phyloP scores from a whole-genome alignment of 2,113 vertebrate genomes.

The Aspiorhynchus laticeps region DNA sequence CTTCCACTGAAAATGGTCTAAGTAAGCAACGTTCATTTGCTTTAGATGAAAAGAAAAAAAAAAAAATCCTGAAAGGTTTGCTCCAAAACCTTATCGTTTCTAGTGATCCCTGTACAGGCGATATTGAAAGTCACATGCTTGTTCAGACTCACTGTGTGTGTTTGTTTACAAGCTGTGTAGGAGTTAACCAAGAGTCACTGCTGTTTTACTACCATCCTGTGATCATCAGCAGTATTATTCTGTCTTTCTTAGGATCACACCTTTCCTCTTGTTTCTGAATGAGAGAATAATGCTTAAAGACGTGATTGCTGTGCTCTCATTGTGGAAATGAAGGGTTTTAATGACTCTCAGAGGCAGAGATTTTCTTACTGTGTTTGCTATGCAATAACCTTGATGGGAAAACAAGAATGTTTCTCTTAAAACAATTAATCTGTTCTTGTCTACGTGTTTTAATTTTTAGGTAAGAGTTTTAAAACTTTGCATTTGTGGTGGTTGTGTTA shows the following conservation, averaged over 20 bases:
- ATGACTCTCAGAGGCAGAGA: neutral
- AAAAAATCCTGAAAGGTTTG: no score
- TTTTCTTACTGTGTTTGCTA: neutral
- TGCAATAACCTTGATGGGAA: neutral
- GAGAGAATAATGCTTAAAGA: neutral
- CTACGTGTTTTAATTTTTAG: neutral
- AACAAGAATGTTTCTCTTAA: neutral
- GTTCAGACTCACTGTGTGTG: conserved; percentile 57
- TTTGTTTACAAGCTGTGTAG: conserved; percentile 72
- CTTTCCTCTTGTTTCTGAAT: neutral
- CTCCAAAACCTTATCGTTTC: neutral
- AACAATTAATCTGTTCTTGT: neutral
- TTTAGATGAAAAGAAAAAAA: no score
- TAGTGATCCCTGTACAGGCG: conserved; percentile 62
- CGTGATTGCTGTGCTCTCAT: neutral
- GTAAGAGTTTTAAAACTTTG: neutral
- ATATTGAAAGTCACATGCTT: conserved; percentile 46
- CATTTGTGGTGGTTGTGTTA: neutral
- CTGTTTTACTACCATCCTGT: conserved; percentile 58
- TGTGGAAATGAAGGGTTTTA: neutral
- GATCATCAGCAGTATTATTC: conserved; percentile 60
- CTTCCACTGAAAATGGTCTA: no score
- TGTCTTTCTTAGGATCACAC: neutral
- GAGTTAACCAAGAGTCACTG: conserved; percentile 72
- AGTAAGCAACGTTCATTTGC: no score